Evolutionary conservation across 2,113 vertebrate species (phyloP).

Genomic region (Circaetus cinerascens): DNA sequence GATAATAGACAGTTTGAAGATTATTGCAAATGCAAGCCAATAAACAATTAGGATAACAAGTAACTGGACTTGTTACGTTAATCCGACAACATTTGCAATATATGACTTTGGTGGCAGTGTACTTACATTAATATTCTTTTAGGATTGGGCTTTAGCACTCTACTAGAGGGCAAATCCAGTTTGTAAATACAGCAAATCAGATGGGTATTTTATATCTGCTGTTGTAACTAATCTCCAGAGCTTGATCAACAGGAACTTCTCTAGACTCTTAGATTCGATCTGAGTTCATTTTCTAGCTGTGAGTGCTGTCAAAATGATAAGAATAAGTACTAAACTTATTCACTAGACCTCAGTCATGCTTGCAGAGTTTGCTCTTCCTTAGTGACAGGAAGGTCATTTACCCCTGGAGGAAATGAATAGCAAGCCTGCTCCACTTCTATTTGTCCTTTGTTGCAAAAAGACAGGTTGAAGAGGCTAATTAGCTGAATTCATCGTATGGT

Average conservation of each 20-base stretch:
- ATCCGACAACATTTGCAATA: not conserved
- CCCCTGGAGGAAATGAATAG: slow-evolving; percentile 28
- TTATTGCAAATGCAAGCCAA: not conserved
- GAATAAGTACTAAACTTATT: not conserved
- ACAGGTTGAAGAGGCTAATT: slow-evolving; percentile 46
- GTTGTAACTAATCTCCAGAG: not conserved
- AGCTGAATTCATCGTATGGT: slow-evolving; percentile 10
- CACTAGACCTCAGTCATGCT: slow-evolving; percentile 18
- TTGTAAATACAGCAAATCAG: not conserved
- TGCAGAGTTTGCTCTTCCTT: slow-evolving; percentile 26
- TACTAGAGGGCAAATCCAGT: not conserved
- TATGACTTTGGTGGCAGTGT: not conserved
- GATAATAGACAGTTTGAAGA: not conserved
- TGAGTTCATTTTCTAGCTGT: slow-evolving; percentile 26
- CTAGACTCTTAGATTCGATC: not conserved
- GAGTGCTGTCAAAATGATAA: slow-evolving; percentile 33
- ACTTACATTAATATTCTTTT: not conserved
- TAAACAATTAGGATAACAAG: not conserved
- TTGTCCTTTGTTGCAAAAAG: slow-evolving; percentile 33
- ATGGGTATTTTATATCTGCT: not conserved
- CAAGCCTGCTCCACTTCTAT: not conserved
- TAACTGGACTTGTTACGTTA: not conserved
- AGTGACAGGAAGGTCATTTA: slow-evolving; percentile 52
- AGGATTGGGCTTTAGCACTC: not conserved
- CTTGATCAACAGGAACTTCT: not conserved